Conservation (phyloP, 1,140 invertebrate species). For the Venustaconcha ellipsiformis region DNA sequence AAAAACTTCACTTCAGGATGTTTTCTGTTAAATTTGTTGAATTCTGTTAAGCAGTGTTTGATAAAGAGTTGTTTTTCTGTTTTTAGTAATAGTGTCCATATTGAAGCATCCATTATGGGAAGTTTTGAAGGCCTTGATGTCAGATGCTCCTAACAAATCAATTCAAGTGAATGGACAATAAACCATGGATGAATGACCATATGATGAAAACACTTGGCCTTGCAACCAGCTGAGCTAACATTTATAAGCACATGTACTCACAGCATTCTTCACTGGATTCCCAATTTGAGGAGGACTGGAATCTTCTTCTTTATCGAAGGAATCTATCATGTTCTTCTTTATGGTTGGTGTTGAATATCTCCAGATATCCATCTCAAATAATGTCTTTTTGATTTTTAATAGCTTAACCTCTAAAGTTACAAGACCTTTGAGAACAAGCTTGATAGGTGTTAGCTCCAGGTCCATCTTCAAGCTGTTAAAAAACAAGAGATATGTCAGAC, state of each 20-base stretch:
- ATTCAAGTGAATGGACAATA: too few species aligned
- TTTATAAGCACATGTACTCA: not conserved
- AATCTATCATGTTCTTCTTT: slow-evolving; percentile 39
- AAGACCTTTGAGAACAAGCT: slow-evolving; percentile 33
- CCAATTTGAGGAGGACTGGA: slow-evolving; percentile 38
- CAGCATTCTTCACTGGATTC: not conserved
- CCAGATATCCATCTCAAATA: slow-evolving; percentile 43
- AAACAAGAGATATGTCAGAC: not conserved
- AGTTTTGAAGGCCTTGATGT: too few species aligned
- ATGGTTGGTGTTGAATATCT: slow-evolving; percentile 42
- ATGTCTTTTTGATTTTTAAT: slow-evolving; percentile 32
- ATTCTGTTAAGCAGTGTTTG: too few species aligned
- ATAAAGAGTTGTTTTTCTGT: too few species aligned
- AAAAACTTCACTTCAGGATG: too few species aligned
- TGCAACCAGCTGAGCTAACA: too few species aligned
- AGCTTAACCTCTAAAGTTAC: slow-evolving; percentile 44
- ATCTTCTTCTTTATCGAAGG: slow-evolving; percentile 45
- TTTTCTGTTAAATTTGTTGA: too few species aligned
- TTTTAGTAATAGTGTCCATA: too few species aligned
- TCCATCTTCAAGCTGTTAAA: slow-evolving; percentile 42
- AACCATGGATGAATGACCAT: too few species aligned
- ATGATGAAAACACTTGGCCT: too few species aligned
- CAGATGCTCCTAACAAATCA: too few species aligned
- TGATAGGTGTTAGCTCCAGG: slow-evolving; percentile 41
- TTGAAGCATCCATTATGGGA: too few species aligned